phyloP scores from a whole-genome alignment of 2,797 vertebrate genomes.

The Typhlichthys eigenmanni region DNA sequence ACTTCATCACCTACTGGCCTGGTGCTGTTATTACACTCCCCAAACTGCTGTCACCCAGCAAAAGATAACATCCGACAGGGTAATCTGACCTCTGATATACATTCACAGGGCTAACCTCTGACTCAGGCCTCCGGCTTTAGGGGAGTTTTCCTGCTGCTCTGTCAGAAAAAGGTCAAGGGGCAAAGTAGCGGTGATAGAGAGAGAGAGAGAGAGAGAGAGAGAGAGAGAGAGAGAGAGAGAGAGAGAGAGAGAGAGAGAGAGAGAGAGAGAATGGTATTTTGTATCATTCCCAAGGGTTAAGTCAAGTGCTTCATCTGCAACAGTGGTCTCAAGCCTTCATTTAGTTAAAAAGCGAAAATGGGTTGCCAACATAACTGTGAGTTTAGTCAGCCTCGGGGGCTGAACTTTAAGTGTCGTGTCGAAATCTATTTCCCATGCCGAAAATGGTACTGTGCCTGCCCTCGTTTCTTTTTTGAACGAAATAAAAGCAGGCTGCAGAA shows the following conservation, averaged over 20 bases:
- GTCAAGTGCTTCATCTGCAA: too few species aligned
- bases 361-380: too few species aligned
- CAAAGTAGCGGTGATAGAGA: constrained; percentile 12
- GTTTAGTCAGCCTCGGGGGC: too few species aligned
- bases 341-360: too few species aligned
- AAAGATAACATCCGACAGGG: constrained; percentile 79
- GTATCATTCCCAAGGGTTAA: constrained; percentile 29
- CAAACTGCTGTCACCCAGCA: constrained; percentile 51
- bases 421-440: too few species aligned
- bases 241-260: constrained; percentile 1
- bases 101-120: constrained; percentile 57
- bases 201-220: constrained; percentile 35
- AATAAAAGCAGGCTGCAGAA: not conserved
- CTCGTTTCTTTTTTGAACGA: too few species aligned
- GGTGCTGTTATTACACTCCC: constrained; percentile 60
- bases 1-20: constrained; percentile 62
- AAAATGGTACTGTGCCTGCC: too few species aligned
- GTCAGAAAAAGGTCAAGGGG: constrained; percentile 31
- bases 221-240: constrained; percentile 6
- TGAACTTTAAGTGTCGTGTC: too few species aligned
- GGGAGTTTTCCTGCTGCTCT: constrained; percentile 37
- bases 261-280: constrained; percentile 30
- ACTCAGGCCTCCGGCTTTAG: constrained; percentile 57
- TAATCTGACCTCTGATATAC: constrained; percentile 81
- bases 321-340: too few species aligned